Base-by-base conservation (phyloP, 2,113 vertebrate genomes). In the Alethe castanea region DNA sequence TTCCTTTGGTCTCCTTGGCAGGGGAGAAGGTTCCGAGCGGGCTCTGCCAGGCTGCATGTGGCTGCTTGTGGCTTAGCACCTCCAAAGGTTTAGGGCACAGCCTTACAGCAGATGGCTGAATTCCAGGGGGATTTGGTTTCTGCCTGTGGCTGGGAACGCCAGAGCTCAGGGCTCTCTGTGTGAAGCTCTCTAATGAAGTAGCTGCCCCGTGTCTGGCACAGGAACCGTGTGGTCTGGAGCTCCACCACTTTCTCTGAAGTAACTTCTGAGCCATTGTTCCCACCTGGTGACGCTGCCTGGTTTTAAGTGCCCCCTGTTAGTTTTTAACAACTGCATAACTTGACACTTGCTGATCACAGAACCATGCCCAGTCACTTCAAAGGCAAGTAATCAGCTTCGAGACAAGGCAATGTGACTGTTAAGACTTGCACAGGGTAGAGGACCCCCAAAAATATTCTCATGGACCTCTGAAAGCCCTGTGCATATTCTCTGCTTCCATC, bases 201-300 rank as follows among this genome's bases (percentile, higher is more conserved):
- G 36, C 90, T 88, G 45, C 92, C 85, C 71, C 5, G 31, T 88
- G 83, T 95, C 89, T 93, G 29, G 23, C 82, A 52, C 54, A 61
- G 92, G 92, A 89, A 88, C 90, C 16, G 11, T 74, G 86, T 5
- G 17, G 64, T 94, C 92, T 84, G 82, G 88, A 97, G 90, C 91
- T 96, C 92, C 65, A 73, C 88, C 42, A 23, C 64, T 61, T 50
- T 95, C 84, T 96, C 94, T 76, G 84, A 66, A 81, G 74, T 95
- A 50, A 86, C 89, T 96, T 96, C 96, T 98, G 97, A 98, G 97
- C 97, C 97, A 79, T 97, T 96, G 89, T 92, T 96, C 93, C 82
- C 92, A 74, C 79, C 71, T 78, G 83, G 78, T 93, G 50, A 86
- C 35, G 77, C 92, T 91, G 91, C 82, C 92, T 65, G 29, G 86